These are phyloP conservation scores for Augiades crinisus DNA, from an alignment of 2,888 invertebrate genomes.

Conservation along the genomic window DNA sequence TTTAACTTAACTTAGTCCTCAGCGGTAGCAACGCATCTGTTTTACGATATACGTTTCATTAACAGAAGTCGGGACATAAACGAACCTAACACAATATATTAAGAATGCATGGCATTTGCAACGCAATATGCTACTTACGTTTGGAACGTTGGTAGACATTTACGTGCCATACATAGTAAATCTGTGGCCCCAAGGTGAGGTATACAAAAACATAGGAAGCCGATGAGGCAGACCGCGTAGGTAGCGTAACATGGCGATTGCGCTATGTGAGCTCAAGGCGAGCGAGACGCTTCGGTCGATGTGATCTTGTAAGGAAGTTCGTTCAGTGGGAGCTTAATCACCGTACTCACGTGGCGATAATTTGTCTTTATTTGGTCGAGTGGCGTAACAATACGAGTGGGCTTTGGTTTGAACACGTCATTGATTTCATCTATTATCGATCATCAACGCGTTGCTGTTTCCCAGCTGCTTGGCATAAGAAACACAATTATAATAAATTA, in stretches of 20 bases:
- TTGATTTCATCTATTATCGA: too few species aligned
- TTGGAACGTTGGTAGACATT: background rate
- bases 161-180: constrained; percentile 10
- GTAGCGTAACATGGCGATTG: constrained; percentile 7
- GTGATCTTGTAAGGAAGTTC: constrained; percentile 36
- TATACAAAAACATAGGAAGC: constrained; percentile 28
- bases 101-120: background rate
- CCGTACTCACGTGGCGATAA: background rate
- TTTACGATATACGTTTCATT: too few species aligned
- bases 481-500: too few species aligned
- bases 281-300: constrained; percentile 41
- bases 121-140: constrained; percentile 2
- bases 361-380: background rate
- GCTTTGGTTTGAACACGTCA: too few species aligned
- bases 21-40: too few species aligned
- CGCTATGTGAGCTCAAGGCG: constrained; percentile 36
- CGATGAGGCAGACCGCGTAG: background rate
- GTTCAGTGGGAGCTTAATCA: constrained; percentile 12
- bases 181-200: constrained; percentile 14
- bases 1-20: too few species aligned
- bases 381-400: too few species aligned
- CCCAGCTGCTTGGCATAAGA: too few species aligned
- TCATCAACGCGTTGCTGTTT: too few species aligned
- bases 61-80: too few species aligned
- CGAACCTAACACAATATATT: background rate